Base-by-base conservation (phyloP, 2,888 invertebrate genomes). In the Notodromas monacha region DNA sequence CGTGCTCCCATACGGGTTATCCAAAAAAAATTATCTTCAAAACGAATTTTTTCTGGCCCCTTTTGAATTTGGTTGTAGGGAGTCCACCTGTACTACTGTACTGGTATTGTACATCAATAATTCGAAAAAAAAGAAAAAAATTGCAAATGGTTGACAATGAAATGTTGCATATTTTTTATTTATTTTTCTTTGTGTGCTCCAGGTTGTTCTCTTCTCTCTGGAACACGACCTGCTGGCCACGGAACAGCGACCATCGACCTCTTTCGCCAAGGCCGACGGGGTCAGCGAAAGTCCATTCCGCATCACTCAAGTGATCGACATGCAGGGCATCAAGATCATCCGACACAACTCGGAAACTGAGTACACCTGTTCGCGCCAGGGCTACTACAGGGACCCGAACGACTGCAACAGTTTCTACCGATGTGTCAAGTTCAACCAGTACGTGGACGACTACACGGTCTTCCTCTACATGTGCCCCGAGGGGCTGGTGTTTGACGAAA, bases 391-490 rank as follows among this genome's bases (percentile, higher is more conserved):
- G 16, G 67, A 69, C 43, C 68, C 68, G 2, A 59, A 62, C 28
- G 65, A 67, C 36, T 69, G 69, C 44, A 66, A 65, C 35, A 55
- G 68, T 30, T 72, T 70, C 51, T 70, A 69, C 45, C 63, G 70
- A 33, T 72, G 70, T 43, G 68, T 70, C 10, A 69, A 70, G 45
- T 69, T 68, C 43, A 62, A 69, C 42, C 68, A 68, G 43, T 61
- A 60, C 30, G 55, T 62, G 1, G 63, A 67, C 12, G 66, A 68
- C 40, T 70, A 61, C 43, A 68, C 65, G 12, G 67, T 69, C 26
- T 70, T 70, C 46, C 68, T 70, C 44, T 72, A 69, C 45, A 68
- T 68, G 45, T 72, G 72, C 41, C 70, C 70, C 1, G 59, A 62
- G 14, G 70, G 70, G 4, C 47, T 70, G 32, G 67, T 67, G 0